Evolutionary conservation across 92 coral and sea anemone genomes (phyloP), one percentile per base, ranked within the genome.

Genomic region (Palythoa grandis): DNA sequence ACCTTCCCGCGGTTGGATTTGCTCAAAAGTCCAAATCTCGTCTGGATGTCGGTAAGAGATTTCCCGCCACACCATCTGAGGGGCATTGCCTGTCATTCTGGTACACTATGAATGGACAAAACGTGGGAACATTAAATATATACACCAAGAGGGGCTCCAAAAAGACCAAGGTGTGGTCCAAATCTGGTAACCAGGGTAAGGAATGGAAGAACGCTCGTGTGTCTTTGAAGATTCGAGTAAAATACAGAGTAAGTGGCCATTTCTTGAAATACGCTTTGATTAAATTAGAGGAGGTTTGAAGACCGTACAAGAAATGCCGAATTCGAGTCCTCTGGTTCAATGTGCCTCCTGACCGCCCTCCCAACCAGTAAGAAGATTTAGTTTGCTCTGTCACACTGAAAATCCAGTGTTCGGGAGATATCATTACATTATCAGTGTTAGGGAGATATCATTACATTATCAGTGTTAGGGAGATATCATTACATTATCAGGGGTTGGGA

Each of bases 61-160:
- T 82, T 87, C 86, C 76, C 50, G 22, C 93, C 16, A 76, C 91
- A 69, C 74, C 88, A 52, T 52, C 83, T 12, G 83, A 74, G 67
- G 84, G 84, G 13, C 5, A 50, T 19, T 91, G 93, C 68, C 54
- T 83, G 13, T 53, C 82, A 29, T 78, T 91, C 70, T 91, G 93
- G 93, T 91, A 91, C 85, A 84, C 85, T 79, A 91, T 91, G 93
- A 83, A 63, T 54, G 93, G 93, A 3, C 74, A 69, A 2, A 84
- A 76, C 16, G 66, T 91, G 48, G 93, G 93, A 8, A 75, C 93
- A n/a, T 77, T 91, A 25, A 83, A 56, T 11, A 74, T 78, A 53
- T 84, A 77, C 53, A 19, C 70, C 29, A 74, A 78, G 74, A 83
- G 58, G 19, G 53, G 20, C 77, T 17, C 91, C 25, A 56, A 85